Evolutionary conservation across 2,888 invertebrate species (phyloP), one percentile per base, ranked within the genome.

Genomic region (Cremastinae sp.): DNA sequence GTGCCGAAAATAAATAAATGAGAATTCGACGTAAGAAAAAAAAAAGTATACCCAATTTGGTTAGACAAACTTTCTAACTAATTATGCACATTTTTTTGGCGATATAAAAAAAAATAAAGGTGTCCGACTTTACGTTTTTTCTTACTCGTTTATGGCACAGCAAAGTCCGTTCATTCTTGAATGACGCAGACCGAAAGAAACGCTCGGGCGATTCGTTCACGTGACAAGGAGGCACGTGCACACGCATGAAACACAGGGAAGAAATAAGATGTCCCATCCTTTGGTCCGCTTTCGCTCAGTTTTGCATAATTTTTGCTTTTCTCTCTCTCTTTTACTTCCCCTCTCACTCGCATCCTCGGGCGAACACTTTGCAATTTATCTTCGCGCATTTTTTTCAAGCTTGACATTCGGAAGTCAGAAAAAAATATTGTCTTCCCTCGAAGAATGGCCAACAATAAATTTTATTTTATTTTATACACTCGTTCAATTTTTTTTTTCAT

Each of bases 221-320:
- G 38, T 68, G 36, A 56, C 36, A 28, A 3, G 28, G 28, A 28
- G 28, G n/a, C 34, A 16, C 43, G 38, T 3, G n/a, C 18, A 41
- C 22, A 54, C 20, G 22, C 43, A 49, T n/a, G 12, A 28, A 28
- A 22, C 10, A 2, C 36, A 36, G 36, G 16, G 69, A 43, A 74
- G 49, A 20, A n/a, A 14, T n/a, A 47, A 34, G 45, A 61, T 16
- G 34, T 51, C 61, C 64, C 45, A 20, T 51, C 58, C 41, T 22
- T 36, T 18, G 36, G 20, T 58, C 45, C 69, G 53, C 74, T 74
- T 74, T 74, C 70, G 69, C 64, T 59, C 12, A 9, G 43, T 65
- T 74, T 70, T 70, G 74, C 64, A 74, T 74, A 70, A 65, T 65
- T 59, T 65, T 54, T 69, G n/a, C 14, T 43, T 5, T 34, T 47